Evolutionary conservation across 2,888 invertebrate genomes (phyloP), one percentile per base, ranked within the genome.

Genomic region (Acronicta alni): DNA sequence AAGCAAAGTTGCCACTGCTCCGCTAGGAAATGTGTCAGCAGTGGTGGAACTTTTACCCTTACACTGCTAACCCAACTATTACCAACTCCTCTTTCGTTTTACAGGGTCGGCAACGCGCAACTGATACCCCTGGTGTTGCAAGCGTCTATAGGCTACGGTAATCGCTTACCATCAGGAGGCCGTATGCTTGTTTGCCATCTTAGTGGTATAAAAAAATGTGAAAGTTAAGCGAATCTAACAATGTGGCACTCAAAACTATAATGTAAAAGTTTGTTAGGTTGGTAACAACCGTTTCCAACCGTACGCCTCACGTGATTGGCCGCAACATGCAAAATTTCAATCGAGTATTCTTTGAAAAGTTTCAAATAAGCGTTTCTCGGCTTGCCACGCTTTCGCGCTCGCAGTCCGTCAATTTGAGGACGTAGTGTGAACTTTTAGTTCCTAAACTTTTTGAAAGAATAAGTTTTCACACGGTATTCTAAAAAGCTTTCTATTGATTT

Each of bases 391-490:
- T 73, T 59, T 64, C 16, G 30, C 56, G 43, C 57, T 57, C 70
- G 44, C 58, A 72, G 68, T 72, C 57, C 68, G 68, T 75, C 73
- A 73, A 73, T 73, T 75, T 73, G 67, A 71, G 57, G 55, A 57
- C 67, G 57, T 71, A 67, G 72, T 67, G 75, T 67, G 64, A 61
- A 73, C 56, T 72, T 72, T 35, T 57, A 60, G 63, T 70, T 72
- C 49, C 37, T 51, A 60, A 72, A 72, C 37, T 74, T 71, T 39
- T 47, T 53, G 30, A 58, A 74, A 67, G 63, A 69, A 65, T 68
- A 69, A 65, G 67, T 74, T 70, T 69, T 56, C 65, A 67, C 37
- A 67, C 55, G 46, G 57, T 55, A 54, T 63, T 67, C 49, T 57
- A 53, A 64, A 58, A 67, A 64, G 70, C 59, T 58, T 67, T 67